Evolutionary conservation across 2,888 invertebrate species (phyloP).

Genomic region (Luperina testacea): DNA sequence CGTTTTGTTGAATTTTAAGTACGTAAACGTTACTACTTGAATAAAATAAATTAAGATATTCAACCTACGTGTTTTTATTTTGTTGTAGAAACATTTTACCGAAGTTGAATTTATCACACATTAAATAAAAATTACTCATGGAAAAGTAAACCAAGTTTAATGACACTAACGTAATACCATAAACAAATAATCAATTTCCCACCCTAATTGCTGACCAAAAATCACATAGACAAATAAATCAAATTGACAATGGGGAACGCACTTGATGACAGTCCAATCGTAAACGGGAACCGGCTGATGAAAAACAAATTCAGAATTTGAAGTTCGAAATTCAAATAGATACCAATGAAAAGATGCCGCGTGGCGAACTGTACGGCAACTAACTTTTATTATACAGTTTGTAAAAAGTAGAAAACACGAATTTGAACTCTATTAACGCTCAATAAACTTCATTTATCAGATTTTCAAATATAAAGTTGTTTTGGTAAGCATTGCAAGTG

Average conservation of each 20-base stretch:
- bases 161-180: constrained; percentile 72
- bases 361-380: constrained; percentile 78
- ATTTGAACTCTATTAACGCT: constrained; percentile 41
- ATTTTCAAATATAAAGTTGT: background rate
- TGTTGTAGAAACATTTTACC: constrained; percentile 1
- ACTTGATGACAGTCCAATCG: constrained; percentile 86
- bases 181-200: constrained; percentile 77
- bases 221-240: constrained; percentile 85
- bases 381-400: constrained; percentile 46
- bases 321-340: constrained; percentile 88
- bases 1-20: constrained; percentile 27
- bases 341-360: constrained; percentile 87
- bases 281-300: constrained; percentile 85
- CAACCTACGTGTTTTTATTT: constrained; percentile 25
- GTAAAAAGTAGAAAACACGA: constrained; percentile 27
- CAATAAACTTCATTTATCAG: constrained; percentile 21
- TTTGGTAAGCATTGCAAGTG: constrained; percentile 45
- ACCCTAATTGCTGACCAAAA: constrained; percentile 79
- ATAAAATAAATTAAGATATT: constrained; percentile 15
- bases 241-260: constrained; percentile 77
- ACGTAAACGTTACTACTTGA: constrained; percentile 15
- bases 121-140: constrained; percentile 10
- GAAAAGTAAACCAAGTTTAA: constrained; percentile 57
- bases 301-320: constrained; percentile 87
- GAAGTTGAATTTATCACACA: background rate